Evolutionary conservation across 2,113 vertebrate species (phyloP).

Genomic region (Haplochromis vanheusdeni): DNA sequence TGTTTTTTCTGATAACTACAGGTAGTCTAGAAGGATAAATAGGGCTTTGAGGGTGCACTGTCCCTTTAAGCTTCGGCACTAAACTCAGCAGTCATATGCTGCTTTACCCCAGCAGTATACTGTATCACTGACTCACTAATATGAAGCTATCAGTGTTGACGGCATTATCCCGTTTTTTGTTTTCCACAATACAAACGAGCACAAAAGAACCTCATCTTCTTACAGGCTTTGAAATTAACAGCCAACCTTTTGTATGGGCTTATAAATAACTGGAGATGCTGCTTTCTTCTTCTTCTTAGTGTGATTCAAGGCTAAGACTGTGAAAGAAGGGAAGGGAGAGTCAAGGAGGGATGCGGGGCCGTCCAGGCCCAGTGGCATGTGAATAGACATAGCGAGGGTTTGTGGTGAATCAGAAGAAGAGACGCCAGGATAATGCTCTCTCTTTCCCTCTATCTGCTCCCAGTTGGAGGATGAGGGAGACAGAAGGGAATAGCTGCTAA

Average conservation of each 20-base stretch:
- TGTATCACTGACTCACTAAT: not conserved
- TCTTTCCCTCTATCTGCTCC: slow-evolving; percentile 27
- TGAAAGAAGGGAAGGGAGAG: not conserved
- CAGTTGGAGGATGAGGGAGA: slow-evolving; percentile 43
- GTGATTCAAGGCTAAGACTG: slow-evolving; percentile 36
- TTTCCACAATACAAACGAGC: slow-evolving; percentile 36
- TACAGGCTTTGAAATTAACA: slow-evolving; percentile 48
- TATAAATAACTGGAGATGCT: slow-evolving; percentile 38
- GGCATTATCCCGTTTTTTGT: slow-evolving; percentile 35
- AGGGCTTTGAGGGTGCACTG: not conserved
- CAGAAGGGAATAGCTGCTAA: slow-evolving; percentile 61
- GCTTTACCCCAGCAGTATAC: not conserved
- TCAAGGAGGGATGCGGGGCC: not conserved
- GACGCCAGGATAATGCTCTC: slow-evolving; percentile 32
- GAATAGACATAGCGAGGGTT: slow-evolving; percentile 15
- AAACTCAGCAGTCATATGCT: not conserved
- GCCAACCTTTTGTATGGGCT: slow-evolving; percentile 18
- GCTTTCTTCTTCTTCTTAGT: not conserved
- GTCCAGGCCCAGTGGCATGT: slow-evolving; percentile 10
- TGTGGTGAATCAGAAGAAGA: slow-evolving; percentile 16
- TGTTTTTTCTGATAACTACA: not conserved
- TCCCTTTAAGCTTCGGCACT: not conserved
- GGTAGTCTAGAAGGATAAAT: not conserved
- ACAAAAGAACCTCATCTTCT: slow-evolving; percentile 54
- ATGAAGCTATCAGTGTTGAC: slow-evolving; percentile 8